phyloP scores from a whole-genome alignment of 37 sponge, comb jelly and placozoan genomes.

The Amphimedon queenslandica region DNA sequence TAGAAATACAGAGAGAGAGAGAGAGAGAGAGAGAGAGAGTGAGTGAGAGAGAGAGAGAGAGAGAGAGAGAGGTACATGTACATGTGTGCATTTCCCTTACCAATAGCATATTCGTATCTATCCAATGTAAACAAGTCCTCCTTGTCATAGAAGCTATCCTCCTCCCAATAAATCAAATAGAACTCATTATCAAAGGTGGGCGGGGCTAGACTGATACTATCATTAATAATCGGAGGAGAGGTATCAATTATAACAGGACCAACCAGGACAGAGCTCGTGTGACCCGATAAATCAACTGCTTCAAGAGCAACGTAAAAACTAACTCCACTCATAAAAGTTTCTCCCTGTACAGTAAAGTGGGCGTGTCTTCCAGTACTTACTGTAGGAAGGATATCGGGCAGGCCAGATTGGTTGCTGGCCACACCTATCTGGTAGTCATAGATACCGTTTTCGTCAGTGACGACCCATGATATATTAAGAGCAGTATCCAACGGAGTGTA shows the following conservation, averaged over 20 bases:
- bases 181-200: not conserved
- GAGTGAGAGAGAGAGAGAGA: no score
- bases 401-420: conserved; percentile 1
- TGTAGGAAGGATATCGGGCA: not conserved
- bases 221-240: conserved; percentile 60
- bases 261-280: conserved; percentile 2
- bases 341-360: conserved; percentile 17
- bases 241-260: conserved; percentile 76
- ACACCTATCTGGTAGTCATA: conserved; percentile 54
- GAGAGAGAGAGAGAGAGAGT: no score
- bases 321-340: conserved; percentile 8
- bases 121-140: conserved; percentile 12
- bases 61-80: conserved; percentile 1
- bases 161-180: conserved; percentile 45
- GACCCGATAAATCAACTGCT: conserved; percentile 42
- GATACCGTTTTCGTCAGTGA: conserved; percentile 46
- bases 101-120: conserved; percentile 41
- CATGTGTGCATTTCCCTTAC: conserved; percentile 27
- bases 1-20: not conserved
- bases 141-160: conserved; percentile 22
- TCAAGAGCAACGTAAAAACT: conserved; percentile 30
- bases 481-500: conserved; percentile 15
- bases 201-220: conserved; percentile 9
- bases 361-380: conserved; percentile 26
- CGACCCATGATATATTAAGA: conserved; percentile 67